A percentile compares a stretch with the other conserved stretches of the same genome.
Evolutionary conservation across 2,888 invertebrate species (phyloP).

Genomic region (Amphipyra tragopoginis): DNA sequence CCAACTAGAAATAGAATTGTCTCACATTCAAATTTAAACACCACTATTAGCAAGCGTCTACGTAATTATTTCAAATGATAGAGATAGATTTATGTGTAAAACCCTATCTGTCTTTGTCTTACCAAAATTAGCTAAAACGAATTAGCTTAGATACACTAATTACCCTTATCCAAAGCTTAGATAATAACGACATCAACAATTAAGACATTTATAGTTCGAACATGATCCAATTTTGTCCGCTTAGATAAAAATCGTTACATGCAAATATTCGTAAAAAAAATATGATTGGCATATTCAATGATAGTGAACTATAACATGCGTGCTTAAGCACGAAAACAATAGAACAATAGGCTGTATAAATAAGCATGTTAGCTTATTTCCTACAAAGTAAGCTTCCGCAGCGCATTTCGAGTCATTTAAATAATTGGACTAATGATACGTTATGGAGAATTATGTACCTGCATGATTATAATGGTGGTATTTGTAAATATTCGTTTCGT

Average conservation of each 20-base stretch:
- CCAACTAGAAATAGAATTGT: too few relatives aligned
- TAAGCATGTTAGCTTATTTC: constrained; percentile 67
- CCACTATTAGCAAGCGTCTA: too few relatives aligned
- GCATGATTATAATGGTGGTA: too few relatives aligned
- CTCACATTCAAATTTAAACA: too few relatives aligned
- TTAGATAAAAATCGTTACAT: constrained; percentile 62
- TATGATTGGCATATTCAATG: constrained; percentile 69
- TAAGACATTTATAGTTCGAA: constrained; percentile 23
- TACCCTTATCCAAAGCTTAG: not conserved
- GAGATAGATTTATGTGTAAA: not conserved
- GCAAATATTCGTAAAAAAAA: constrained; percentile 55
- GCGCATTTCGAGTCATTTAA: constrained; percentile 26
- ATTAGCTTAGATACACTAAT: not conserved
- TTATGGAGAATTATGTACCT: too few relatives aligned
- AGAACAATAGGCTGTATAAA: constrained; percentile 69
- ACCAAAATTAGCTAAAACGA: not conserved
- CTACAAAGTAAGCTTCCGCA: constrained; percentile 65
- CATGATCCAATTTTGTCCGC: constrained; percentile 26
- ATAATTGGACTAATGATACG: not conserved
- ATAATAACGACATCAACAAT: constrained; percentile 19
- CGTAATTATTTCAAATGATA: not conserved
- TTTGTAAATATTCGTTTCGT: too few relatives aligned
- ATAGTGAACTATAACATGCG: constrained; percentile 49
- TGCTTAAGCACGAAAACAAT: constrained; percentile 63
- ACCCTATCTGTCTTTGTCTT: not conserved